These are phyloP conservation scores for Oscheius sp. DNA, from an alignment of 2,888 invertebrate species.

Conservation along the genomic window DNA sequence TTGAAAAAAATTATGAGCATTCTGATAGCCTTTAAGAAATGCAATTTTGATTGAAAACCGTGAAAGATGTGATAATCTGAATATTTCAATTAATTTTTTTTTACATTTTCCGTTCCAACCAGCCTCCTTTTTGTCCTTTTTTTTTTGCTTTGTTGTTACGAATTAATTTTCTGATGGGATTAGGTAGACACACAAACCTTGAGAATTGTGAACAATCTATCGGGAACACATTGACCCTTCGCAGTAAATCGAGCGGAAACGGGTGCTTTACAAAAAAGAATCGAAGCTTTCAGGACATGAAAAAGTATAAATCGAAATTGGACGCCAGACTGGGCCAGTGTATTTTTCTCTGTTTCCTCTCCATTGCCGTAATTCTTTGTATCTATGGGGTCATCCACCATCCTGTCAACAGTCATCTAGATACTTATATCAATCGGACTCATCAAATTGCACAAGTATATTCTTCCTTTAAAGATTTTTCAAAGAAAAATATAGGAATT, in stretches of 20 bases:
- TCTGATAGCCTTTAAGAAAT: too few species aligned
- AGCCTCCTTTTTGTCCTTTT: neutral
- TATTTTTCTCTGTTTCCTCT: slow-evolving; percentile 54
- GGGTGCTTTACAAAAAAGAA: too few species aligned
- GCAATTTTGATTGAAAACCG: too few species aligned
- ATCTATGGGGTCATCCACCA: slow-evolving; percentile 62
- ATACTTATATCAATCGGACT: slow-evolving; percentile 56
- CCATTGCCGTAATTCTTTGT: slow-evolving; percentile 58
- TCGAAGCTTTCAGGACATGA: slow-evolving; percentile 61
- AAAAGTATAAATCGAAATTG: slow-evolving; percentile 63
- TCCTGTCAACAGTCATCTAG: slow-evolving; percentile 53
- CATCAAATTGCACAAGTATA: slow-evolving; percentile 54
- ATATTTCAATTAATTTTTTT: too few species aligned
- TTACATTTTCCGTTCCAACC: too few species aligned
- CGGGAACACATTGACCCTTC: neutral
- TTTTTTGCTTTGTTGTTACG: neutral
- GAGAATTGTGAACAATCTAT: slow-evolving; percentile 1
- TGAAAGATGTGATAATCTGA: too few species aligned
- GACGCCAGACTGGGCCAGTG: slow-evolving; percentile 59
- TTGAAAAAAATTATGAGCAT: too few species aligned
- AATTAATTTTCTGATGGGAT: slow-evolving; percentile 9
- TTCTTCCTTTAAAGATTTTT: neutral
- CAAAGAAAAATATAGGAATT: slow-evolving; percentile 40
- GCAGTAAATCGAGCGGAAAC: slow-evolving; percentile 1
- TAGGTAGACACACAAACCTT: slow-evolving; percentile 21